These are phyloP conservation scores for Rhincodon typus DNA, from an alignment of 2,797 vertebrate genomes.

Conservation along the genomic window DNA sequence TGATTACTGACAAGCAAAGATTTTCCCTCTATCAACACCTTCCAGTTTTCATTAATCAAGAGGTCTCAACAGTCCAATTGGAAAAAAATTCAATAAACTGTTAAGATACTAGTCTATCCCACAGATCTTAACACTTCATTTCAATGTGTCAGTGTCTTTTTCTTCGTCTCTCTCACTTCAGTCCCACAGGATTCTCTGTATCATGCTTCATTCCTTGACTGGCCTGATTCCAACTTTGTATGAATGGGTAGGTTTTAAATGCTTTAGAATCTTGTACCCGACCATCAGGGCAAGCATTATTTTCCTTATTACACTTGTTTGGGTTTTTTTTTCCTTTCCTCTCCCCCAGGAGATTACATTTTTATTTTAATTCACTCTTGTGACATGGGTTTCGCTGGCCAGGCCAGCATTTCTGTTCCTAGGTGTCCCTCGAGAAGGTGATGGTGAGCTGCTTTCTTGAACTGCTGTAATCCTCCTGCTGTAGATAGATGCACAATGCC, in stretches of 20 bases:
- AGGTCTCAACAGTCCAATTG: conserved; percentile 34
- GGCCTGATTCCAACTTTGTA: not conserved
- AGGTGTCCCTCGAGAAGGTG: not conserved
- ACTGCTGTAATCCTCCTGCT: no score
- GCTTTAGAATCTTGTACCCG: not conserved
- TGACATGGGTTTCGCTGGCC: not conserved
- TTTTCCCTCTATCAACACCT: conserved; percentile 18
- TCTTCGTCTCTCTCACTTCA: no score
- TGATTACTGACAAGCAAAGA: conserved; percentile 23
- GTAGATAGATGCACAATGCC: no score
- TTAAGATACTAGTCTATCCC: conserved; percentile 19
- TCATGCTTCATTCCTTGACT: not conserved
- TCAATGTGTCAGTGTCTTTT: conserved; percentile 17
- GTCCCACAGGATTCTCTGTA: not conserved
- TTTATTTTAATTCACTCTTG: no score
- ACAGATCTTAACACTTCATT: conserved; percentile 27
- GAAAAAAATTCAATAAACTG: conserved; percentile 31
- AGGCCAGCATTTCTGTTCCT: not conserved
- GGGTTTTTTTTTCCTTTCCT: no score
- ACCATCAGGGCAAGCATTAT: not conserved
- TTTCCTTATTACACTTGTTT: no score
- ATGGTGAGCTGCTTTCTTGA: no score
- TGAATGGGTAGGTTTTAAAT: not conserved
- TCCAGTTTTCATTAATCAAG: conserved; percentile 27
- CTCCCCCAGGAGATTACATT: no score